These are phyloP conservation scores for Sapajus apella DNA, from an alignment of 2,113 vertebrate species.

Conservation along the genomic window DNA sequence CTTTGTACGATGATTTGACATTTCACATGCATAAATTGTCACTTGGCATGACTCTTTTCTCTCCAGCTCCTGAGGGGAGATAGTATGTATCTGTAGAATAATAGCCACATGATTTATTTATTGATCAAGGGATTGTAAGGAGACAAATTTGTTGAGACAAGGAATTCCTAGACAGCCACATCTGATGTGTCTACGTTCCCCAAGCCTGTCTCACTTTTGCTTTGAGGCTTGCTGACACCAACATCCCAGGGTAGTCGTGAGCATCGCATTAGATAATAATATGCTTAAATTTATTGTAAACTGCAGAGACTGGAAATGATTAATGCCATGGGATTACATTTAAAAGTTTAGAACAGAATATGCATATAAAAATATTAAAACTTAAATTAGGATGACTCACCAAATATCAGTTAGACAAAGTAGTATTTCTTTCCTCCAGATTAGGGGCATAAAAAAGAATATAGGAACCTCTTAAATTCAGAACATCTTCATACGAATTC, in stretches of 20 bases:
- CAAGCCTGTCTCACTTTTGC: not conserved
- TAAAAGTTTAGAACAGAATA: not conserved
- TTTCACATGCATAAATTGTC: not conserved
- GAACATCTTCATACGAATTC: not conserved
- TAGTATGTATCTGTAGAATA: not conserved
- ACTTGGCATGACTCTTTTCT: not conserved
- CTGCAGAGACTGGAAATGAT: not conserved
- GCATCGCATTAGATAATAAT: not conserved
- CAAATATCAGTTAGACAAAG: not conserved
- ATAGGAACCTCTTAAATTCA: not conserved
- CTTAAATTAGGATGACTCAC: not conserved
- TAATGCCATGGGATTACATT: not conserved
- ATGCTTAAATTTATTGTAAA: not conserved
- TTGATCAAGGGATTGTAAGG: not conserved
- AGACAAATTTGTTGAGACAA: not conserved
- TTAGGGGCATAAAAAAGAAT: not conserved
- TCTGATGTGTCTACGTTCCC: not conserved
- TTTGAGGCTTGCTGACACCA: not conserved
- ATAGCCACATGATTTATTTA: not conserved
- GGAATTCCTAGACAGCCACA: not conserved
- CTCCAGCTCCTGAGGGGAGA: not conserved
- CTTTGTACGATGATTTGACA: not conserved
- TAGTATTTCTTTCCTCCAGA: not conserved
- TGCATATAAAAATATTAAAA: not conserved
- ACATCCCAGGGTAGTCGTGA: not conserved